Percentiles rank a stretch among this genome's conserved stretches.
These are phyloP conservation scores for Dendrolimus kikuchii DNA, from an alignment of 1,140 invertebrate species.

Conservation along the genomic window DNA sequence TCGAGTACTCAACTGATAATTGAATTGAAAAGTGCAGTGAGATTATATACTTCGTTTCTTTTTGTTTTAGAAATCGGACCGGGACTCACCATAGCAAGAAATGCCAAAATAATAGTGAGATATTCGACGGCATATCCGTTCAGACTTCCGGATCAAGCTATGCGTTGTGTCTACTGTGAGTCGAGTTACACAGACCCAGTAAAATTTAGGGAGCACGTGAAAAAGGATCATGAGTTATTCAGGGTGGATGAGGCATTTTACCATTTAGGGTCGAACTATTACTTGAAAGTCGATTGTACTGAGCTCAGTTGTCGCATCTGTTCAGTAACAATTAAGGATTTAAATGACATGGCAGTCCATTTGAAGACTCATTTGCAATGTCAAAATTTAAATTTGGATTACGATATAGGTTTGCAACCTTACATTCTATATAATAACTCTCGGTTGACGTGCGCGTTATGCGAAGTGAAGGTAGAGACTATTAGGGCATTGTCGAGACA, in stretches of 20 bases:
- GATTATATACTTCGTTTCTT: constrained; percentile 8
- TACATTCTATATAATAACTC: constrained; percentile 1
- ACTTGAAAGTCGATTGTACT: constrained; percentile 6
- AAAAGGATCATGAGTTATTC: constrained; percentile 5
- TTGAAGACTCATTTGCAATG: constrained; percentile 2
- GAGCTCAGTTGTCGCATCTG: constrained; percentile 4
- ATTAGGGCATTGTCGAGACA: constrained; percentile 6
- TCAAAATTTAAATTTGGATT: constrained; percentile 1
- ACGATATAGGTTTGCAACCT: constrained; percentile 3
- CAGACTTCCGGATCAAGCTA: constrained; percentile 11
- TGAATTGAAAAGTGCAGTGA: too few species aligned
- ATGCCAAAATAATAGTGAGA: constrained; percentile 11
- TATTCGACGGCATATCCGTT: constrained; percentile 19
- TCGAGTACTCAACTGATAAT: too few species aligned
- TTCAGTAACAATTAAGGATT: neutral
- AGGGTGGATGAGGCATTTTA: neutral
- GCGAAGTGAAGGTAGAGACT: constrained; percentile 6
- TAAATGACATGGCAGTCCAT: constrained; percentile 4
- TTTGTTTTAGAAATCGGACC: constrained; percentile 19
- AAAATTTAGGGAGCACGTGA: constrained; percentile 14
- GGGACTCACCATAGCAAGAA: constrained; percentile 9
- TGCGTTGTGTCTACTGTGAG: constrained; percentile 13
- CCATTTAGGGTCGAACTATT: neutral
- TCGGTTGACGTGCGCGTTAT: constrained; percentile 4
- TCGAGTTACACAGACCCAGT: constrained; percentile 9